Conservation (phyloP, 2,888 invertebrate genomes). For the Hermaeophaga mercurialis region DNA sequence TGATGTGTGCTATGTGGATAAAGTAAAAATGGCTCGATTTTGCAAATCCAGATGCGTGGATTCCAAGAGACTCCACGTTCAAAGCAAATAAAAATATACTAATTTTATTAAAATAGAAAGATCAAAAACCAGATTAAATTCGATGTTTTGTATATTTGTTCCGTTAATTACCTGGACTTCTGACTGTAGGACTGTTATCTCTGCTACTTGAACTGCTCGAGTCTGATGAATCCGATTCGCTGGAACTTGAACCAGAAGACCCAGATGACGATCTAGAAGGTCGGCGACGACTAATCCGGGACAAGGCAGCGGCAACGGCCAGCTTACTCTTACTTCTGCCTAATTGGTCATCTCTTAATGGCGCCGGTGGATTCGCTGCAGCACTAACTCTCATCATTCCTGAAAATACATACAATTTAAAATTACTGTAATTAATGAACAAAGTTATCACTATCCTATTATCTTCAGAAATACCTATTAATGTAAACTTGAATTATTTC, state of each 20-base stretch:
- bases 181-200: constrained; percentile 58
- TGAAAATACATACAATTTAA: constrained; percentile 21
- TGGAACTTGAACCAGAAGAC: constrained; percentile 62
- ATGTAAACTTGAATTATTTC: too few species aligned
- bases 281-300: constrained; percentile 48
- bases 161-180: constrained; percentile 47
- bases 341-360: constrained; percentile 53
- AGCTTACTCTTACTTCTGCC: constrained; percentile 53
- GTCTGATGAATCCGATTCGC: constrained; percentile 64
- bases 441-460: too few species aligned
- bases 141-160: too few species aligned
- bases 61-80: too few species aligned
- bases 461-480: too few species aligned
- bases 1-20: too few species aligned
- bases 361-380: constrained; percentile 66
- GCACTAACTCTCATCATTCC: constrained; percentile 62
- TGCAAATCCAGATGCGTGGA: too few species aligned
- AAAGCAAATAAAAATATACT: too few species aligned
- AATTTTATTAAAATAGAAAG: too few species aligned
- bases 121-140: too few species aligned
- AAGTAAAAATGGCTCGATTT: too few species aligned
- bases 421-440: background rate
- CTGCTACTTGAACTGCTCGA: constrained; percentile 61
- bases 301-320: constrained; percentile 55
- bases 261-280: constrained; percentile 61